phyloP scores from a whole-genome alignment of 2,888 invertebrate genomes.

The Idaea aversata region DNA sequence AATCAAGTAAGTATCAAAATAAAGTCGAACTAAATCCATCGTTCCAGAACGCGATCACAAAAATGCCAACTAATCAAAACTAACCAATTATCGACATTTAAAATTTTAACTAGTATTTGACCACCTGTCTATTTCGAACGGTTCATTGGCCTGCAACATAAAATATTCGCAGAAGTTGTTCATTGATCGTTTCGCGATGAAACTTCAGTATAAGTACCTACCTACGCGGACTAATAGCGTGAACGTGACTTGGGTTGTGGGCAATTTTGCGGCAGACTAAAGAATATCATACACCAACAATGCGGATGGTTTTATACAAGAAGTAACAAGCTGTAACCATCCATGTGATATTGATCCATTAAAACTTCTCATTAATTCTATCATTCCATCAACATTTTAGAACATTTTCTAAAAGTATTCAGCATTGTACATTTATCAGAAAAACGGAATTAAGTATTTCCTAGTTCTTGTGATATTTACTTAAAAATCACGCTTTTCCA shows the following conservation, averaged over 20 bases:
- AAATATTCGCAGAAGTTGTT: constrained; percentile 65
- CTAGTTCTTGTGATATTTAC: too few species aligned
- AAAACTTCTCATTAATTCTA: too few species aligned
- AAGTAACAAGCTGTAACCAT: neutral
- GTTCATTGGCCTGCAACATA: constrained; percentile 45
- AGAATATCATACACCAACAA: constrained; percentile 73
- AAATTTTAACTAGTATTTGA: constrained; percentile 11
- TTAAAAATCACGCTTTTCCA: too few species aligned
- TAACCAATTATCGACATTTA: neutral
- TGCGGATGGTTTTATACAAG: constrained; percentile 49
- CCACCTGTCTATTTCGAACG: constrained; percentile 36
- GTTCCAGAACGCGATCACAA: neutral
- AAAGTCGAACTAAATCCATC: neutral
- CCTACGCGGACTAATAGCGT: constrained; percentile 63
- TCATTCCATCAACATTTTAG: too few species aligned
- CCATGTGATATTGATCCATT: neutral
- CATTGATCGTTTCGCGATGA: constrained; percentile 71
- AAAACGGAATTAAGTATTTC: too few species aligned
- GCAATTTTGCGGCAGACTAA: constrained; percentile 63
- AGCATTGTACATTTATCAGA: too few species aligned
- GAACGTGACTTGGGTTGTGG: constrained; percentile 71
- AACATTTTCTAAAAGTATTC: too few species aligned
- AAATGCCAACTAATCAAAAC: neutral
- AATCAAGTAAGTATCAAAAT: neutral
- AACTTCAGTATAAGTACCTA: constrained; percentile 73